A percentile compares a stretch with the other conserved stretches of the same genome.
These are phyloP conservation scores for Macrotus californicus DNA, from an alignment of 2,113 vertebrate species.

Conservation along the genomic window DNA sequence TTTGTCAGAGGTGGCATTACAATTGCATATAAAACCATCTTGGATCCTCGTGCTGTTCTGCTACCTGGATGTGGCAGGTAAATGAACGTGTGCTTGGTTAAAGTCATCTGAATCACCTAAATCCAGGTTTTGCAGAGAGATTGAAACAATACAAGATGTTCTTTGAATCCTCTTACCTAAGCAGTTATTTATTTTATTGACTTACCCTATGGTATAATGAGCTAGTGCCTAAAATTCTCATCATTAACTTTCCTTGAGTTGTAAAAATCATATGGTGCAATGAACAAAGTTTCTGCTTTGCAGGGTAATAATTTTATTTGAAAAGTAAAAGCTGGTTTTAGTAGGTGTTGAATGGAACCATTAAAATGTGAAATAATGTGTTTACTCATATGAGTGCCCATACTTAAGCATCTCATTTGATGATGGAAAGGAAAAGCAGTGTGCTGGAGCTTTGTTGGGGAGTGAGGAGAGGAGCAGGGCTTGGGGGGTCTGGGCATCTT, in stretches of 20 bases:
- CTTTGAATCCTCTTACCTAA: not conserved
- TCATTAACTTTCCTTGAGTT: not conserved
- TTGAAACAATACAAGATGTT: not conserved
- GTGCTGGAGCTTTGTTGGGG: not conserved
- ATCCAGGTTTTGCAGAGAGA: not conserved
- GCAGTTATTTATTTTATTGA: not conserved
- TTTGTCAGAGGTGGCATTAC: slow-evolving; percentile 52
- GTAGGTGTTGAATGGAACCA: not conserved
- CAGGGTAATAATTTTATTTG: not conserved
- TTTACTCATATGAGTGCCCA: not conserved
- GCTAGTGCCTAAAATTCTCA: not conserved
- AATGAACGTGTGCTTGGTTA: slow-evolving; percentile 37
- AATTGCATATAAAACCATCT: slow-evolving; percentile 59
- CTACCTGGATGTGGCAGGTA: slow-evolving; percentile 70
- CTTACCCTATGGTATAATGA: not conserved
- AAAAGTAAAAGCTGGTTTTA: slow-evolving; percentile 26
- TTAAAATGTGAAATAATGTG: not conserved
- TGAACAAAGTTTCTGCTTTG: not conserved
- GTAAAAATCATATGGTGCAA: not conserved
- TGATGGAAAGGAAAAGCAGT: not conserved
- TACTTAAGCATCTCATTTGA: not conserved
- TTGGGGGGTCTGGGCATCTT: not conserved
- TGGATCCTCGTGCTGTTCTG: slow-evolving; percentile 53
- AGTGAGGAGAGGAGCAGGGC: not conserved
- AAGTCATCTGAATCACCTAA: slow-evolving; percentile 36